Percentiles rank a stretch among this genome's conserved stretches.
Evolutionary conservation across 2,888 invertebrate genomes (phyloP).

Genomic region (Noctuana brunneofusca): DNA sequence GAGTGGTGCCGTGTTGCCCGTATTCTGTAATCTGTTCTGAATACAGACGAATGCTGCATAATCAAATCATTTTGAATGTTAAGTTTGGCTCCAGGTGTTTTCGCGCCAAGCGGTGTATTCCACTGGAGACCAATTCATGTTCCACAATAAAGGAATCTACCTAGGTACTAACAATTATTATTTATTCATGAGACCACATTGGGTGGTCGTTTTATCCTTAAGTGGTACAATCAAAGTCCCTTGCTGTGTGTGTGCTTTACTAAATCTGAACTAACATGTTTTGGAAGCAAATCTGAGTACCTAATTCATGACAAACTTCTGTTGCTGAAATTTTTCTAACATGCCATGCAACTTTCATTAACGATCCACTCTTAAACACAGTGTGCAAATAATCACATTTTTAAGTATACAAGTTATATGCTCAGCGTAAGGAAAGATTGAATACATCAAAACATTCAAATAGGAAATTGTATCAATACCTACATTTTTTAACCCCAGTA

Average conservation of each 20-base stretch:
- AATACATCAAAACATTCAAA: no score
- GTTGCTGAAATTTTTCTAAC: not conserved
- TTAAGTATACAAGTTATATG: no score
- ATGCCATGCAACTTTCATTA: not conserved
- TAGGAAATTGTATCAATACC: no score
- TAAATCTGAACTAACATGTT: not conserved
- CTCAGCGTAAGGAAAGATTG: no score
- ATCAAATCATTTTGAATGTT: not conserved
- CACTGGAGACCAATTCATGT: not conserved
- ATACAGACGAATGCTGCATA: not conserved
- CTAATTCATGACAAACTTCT: not conserved
- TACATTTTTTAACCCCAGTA: no score
- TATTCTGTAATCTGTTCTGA: constrained; percentile 6
- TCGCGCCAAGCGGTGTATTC: not conserved
- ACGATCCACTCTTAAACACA: not conserved
- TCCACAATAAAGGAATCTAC: not conserved
- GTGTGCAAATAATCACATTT: no score
- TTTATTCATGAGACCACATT: not conserved
- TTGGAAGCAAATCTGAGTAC: not conserved
- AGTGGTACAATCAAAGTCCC: not conserved
- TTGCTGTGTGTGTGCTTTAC: not conserved
- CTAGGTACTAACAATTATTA: no score
- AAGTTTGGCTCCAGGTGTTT: not conserved
- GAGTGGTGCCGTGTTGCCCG: constrained; percentile 4
- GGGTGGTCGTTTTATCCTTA: not conserved